Percentiles rank a stretch among this genome's conserved stretches.
phyloP scores from a whole-genome alignment of 2,113 vertebrate genomes.

The Merops nubicus region DNA sequence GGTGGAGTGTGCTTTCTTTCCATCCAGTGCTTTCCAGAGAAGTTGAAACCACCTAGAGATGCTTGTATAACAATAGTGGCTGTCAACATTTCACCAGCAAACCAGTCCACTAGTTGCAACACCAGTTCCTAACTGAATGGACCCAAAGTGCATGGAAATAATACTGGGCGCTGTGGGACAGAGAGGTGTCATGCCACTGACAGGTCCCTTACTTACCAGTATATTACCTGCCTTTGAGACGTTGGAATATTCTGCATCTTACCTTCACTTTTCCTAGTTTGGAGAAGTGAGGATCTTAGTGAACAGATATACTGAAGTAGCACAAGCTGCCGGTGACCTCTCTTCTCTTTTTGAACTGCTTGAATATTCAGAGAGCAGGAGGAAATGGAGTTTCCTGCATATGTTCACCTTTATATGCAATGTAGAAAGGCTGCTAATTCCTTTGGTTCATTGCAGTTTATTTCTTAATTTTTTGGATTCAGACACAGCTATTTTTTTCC shows the following conservation, averaged over 20 bases:
- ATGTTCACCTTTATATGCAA: not conserved
- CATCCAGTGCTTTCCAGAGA: not conserved
- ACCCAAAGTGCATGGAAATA: not conserved
- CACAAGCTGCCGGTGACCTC: not conserved
- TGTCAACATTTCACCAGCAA: not conserved
- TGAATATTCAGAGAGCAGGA: not conserved
- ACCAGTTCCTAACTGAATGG: not conserved
- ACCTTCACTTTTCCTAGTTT: not conserved
- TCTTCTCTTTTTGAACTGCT: not conserved
- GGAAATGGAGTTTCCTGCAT: not conserved
- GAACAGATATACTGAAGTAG: not conserved
- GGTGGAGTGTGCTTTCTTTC: not conserved
- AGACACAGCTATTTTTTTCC: not conserved
- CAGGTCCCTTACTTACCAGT: no score
- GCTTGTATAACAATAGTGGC: not conserved
- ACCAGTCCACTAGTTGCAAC: not conserved
- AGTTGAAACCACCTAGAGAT: not conserved
- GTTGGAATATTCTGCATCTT: not conserved
- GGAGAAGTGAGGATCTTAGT: not conserved
- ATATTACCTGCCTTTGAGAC: not conserved
- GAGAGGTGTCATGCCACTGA: rapidly evolving
- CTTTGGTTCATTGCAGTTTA: not conserved
- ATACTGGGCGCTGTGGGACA: not conserved
- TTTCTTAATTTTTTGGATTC: not conserved
- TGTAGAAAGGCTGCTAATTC: not conserved